Evolutionary conservation across 1,140 invertebrate species (phyloP).

Genomic region (Batillaria attramentaria): DNA sequence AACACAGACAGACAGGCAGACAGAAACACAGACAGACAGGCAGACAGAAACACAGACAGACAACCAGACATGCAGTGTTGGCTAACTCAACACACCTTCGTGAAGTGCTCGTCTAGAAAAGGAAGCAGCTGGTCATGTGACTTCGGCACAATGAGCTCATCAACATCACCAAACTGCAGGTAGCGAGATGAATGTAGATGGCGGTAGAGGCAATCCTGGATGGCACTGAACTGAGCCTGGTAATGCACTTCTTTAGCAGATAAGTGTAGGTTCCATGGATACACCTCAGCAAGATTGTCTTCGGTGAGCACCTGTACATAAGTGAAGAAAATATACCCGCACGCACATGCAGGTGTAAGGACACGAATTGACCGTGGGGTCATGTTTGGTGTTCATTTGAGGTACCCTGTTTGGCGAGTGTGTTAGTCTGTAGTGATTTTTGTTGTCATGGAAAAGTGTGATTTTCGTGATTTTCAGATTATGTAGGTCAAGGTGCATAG

Average conservation of each 20-base stretch:
- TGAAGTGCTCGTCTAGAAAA: neutral
- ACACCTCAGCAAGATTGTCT: neutral
- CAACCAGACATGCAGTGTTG: too few species aligned
- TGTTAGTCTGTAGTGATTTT: too few species aligned
- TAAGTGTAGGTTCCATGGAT: slow-evolving; percentile 25
- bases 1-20: neutral
- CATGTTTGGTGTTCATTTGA: too few species aligned
- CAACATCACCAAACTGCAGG: slow-evolving; percentile 22
- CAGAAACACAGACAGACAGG: neutral
- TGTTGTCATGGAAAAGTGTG: too few species aligned
- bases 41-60: neutral
- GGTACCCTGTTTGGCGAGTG: too few species aligned
- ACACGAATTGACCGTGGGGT: too few species aligned
- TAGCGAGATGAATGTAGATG: slow-evolving; percentile 1
- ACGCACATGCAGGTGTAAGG: too few species aligned
- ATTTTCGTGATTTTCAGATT: too few species aligned
- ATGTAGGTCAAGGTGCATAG: too few species aligned
- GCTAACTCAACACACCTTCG: neutral
- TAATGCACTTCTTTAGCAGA: neutral
- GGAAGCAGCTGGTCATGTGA: neutral
- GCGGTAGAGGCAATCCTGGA: slow-evolving; percentile 29
- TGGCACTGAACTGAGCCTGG: slow-evolving; percentile 22
- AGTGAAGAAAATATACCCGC: too few species aligned
- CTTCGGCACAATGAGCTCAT: slow-evolving; percentile 23
- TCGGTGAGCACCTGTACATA: slow-evolving; percentile 7